Percentiles rank a stretch among this genome's conserved stretches.
Evolutionary conservation across 1,140 invertebrate genomes (phyloP).

Genomic region (Rhagoletis zephyria): DNA sequence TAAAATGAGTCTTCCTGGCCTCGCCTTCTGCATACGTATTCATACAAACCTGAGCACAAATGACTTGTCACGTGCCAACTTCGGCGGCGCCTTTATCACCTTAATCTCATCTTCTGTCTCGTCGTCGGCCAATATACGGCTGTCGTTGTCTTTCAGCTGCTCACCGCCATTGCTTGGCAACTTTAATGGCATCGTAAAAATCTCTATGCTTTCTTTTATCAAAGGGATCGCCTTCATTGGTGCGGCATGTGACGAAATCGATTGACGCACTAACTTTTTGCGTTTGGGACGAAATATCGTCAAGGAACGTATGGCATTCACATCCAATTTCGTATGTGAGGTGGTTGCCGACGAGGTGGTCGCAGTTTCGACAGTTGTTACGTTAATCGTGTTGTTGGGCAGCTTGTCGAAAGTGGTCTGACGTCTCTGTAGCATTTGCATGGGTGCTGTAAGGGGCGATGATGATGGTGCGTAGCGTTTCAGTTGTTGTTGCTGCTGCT

Average conservation of each 20-base stretch:
- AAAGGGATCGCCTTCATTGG: conserved; percentile 54
- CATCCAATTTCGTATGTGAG: conserved; percentile 33
- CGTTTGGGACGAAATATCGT: conserved; percentile 54
- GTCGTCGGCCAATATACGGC: not conserved
- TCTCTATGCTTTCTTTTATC: conserved; percentile 42
- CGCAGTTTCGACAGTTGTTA: conserved; percentile 9
- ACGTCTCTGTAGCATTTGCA: conserved; percentile 53
- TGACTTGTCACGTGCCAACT: conserved; percentile 54
- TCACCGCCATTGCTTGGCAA: not conserved
- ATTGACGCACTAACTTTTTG: conserved; percentile 41
- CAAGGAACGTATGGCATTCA: conserved; percentile 35
- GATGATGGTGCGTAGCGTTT: not conserved
- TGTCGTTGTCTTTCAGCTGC: not conserved
- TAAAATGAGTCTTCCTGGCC: not conserved
- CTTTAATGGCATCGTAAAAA: not conserved
- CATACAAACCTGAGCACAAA: conserved; percentile 56
- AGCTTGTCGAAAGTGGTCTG: conserved; percentile 46
- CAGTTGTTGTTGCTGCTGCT: conserved; percentile 14
- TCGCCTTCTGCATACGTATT: not conserved
- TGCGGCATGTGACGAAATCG: not conserved
- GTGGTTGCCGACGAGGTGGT: conserved; percentile 41
- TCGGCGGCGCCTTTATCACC: conserved; percentile 54
- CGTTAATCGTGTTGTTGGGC: conserved; percentile 22
- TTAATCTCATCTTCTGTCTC: conserved; percentile 53
- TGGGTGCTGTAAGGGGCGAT: not conserved